Evolutionary conservation across 2,797 vertebrate species (phyloP), one percentile per base, ranked within the genome.

Genomic region (Gastrophryne carolinensis): DNA sequence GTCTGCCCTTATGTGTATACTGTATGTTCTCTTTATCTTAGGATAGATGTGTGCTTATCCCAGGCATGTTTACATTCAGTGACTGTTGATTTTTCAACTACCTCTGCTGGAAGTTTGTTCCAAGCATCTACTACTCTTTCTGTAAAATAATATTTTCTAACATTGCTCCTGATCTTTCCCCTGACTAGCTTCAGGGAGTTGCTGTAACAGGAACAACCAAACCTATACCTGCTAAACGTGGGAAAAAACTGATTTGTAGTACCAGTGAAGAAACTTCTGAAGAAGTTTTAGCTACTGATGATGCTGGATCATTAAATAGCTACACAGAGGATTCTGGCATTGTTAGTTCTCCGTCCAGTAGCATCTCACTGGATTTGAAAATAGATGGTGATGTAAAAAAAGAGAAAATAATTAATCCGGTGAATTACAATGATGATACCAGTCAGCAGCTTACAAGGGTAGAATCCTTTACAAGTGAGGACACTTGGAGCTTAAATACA

Each of bases 291-390:
- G 83, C 69, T 1, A 72, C 71, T 15, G 78, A 82, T 23, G 80
- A 81, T 1, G 73, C 80, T 0, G 89, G 90, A 78, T 91, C 90
- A 1, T 80, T 91, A 34, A 80, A 80, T 83, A 91, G 90, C 83
- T 90, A 85, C 26, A 86, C 86, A 0, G 90, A 92, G 75, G 88
- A 92, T 83, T 91, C 87, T 0, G 88, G 91, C 8, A 83, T 92
- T 37, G 80, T 93, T 81, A 94, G 90, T 83, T 95, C 93, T 26
- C 93, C 91, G 0, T 93, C 91, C 5, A 92, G 95, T 79, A 85
- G 85, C 32, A 53, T 91, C 0, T 94, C 91, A 4, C 87, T 93
- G 83, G 90, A 92, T 64, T 94, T 92, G 1, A 92, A 92, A 2
- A 90, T 91, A 0, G 91, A 88, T 75, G 89, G 86, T 29, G 12